Conservation (phyloP, 2,113 vertebrate species). For the Saimiri boliviensis region DNA sequence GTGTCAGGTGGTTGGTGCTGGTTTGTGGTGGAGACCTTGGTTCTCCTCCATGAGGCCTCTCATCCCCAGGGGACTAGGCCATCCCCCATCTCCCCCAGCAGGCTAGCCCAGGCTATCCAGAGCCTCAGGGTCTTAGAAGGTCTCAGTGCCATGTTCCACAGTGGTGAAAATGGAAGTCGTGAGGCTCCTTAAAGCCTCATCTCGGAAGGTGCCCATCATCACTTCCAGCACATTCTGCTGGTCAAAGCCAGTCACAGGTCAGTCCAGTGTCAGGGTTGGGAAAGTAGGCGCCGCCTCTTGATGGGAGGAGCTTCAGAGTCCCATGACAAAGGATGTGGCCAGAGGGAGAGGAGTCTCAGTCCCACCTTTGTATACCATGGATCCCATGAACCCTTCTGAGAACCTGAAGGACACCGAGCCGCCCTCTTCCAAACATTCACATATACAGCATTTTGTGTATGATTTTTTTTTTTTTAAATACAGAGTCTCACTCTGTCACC, state of each 20-base stretch:
- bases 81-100: background rate
- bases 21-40: no score
- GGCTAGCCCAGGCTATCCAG: background rate
- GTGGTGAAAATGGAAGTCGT: background rate
- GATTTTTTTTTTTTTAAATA: no score
- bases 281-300: background rate
- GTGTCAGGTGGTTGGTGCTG: rapidly evolving
- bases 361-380: rapidly evolving
- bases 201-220: background rate
- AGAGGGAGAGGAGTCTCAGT: no score
- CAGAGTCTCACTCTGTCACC: no score
- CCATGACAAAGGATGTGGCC: no score
- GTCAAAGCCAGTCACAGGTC: background rate
- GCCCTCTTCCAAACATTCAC: background rate
- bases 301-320: background rate
- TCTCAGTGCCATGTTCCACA: background rate
- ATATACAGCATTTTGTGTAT: no score
- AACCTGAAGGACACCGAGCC: background rate
- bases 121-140: background rate
- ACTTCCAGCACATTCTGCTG: background rate
- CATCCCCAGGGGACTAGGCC: background rate
- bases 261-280: background rate
- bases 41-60: background rate
- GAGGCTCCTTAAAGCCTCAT: no score
- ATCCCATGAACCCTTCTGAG: no score